Evolutionary conservation across 2,113 vertebrate genomes (phyloP).

Genomic region (Onychorhynchus coronatus): DNA sequence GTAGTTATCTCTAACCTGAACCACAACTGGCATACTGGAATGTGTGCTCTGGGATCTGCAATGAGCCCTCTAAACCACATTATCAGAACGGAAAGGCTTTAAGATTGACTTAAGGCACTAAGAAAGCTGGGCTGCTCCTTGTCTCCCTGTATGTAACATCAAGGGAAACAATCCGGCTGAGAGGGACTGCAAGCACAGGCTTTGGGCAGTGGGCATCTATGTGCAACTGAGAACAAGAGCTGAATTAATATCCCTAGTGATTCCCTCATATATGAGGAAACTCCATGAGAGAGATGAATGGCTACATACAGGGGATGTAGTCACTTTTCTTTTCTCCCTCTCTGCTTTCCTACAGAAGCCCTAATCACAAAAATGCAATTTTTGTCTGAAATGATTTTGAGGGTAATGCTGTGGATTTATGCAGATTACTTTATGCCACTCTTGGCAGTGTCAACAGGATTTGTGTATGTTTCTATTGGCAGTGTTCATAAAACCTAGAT

Average conservation of each 20-base stretch:
- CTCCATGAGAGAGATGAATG: background rate
- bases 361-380: background rate
- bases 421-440: background rate
- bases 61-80: background rate
- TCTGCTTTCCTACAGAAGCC: background rate
- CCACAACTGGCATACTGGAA: background rate
- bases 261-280: background rate
- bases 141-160: background rate
- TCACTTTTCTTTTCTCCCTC: background rate
- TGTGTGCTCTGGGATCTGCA: background rate
- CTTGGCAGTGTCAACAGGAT: background rate
- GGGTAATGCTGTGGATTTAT: background rate
- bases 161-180: background rate
- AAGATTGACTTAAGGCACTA: background rate
- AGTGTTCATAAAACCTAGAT: background rate
- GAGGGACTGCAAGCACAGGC: background rate
- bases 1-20: conserved; percentile 25
- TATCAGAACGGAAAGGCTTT: background rate
- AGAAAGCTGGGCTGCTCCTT: background rate
- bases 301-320: background rate
- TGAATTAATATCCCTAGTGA: background rate
- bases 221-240: background rate
- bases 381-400: conserved; percentile 1
- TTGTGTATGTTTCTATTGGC: background rate
- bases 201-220: background rate